Percentiles rank a stretch among this genome's conserved stretches.
Conservation (phyloP, 2,797 vertebrate genomes). For the Halcyon chelicuti region DNA sequence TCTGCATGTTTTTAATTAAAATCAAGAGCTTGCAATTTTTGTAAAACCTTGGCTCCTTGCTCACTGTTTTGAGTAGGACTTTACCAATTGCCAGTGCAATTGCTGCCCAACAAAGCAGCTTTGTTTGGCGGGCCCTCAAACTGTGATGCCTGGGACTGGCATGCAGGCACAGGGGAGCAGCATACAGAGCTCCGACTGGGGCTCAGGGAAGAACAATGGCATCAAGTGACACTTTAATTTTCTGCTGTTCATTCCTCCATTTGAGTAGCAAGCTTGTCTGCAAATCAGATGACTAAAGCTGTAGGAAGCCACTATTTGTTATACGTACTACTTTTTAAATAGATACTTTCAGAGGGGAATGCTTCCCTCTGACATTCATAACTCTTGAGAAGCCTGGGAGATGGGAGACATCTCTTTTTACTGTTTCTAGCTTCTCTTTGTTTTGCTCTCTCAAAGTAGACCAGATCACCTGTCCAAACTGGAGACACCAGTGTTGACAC, state of each 20-base stretch:
- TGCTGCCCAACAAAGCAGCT: not conserved
- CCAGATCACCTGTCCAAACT: not conserved
- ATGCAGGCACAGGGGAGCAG: not conserved
- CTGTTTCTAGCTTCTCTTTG: not conserved
- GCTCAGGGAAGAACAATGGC: not conserved
- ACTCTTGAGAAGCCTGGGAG: not conserved
- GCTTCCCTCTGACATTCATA: not conserved
- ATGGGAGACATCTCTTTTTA: not conserved
- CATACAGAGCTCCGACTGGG: not conserved
- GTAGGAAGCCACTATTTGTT: not conserved
- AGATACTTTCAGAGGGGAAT: not conserved
- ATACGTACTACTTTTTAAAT: not conserved
- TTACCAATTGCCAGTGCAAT: not conserved
- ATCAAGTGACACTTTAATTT: not conserved
- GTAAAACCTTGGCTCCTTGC: not conserved
- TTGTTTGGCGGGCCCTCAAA: not conserved
- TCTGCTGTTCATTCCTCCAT: not conserved
- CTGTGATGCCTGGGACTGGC: not conserved
- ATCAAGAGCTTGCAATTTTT: not conserved
- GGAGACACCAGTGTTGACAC: not conserved
- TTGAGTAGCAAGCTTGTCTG: not conserved
- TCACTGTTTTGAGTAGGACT: not conserved
- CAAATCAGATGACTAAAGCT: not conserved
- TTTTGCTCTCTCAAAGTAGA: not conserved
- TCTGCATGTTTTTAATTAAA: constrained; percentile 34